Evolutionary conservation across 2,113 vertebrate genomes (phyloP).

Genomic region (Rhinolophus sinicus): DNA sequence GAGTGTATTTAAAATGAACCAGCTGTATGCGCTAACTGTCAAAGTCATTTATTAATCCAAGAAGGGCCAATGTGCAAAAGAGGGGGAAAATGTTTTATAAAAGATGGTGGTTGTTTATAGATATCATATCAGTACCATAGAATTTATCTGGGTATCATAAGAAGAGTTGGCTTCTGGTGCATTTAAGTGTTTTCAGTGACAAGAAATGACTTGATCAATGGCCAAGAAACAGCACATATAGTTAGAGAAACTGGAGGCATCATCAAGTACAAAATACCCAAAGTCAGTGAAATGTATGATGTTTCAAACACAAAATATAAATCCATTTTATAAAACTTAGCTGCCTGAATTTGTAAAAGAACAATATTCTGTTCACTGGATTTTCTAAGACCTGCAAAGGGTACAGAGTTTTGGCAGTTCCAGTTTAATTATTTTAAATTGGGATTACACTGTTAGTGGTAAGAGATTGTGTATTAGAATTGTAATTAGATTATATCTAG

Average conservation of each 20-base stretch:
- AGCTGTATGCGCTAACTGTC: background rate
- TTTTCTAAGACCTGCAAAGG: background rate
- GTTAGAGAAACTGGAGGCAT: background rate
- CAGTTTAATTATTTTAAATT: background rate
- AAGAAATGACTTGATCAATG: background rate
- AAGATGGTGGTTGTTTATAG: background rate
- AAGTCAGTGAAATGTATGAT: background rate
- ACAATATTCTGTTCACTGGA: background rate
- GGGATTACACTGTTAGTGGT: background rate
- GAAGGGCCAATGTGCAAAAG: background rate
- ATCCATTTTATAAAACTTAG: slow-evolving; percentile 2
- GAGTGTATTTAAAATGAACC: background rate
- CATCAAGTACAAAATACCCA: background rate
- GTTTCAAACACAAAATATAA: background rate
- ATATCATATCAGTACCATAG: background rate
- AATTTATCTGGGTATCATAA: background rate
- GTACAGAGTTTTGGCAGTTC: background rate
- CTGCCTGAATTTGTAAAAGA: background rate
- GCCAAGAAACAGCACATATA: background rate
- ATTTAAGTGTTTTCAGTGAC: background rate
- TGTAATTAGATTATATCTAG: background rate
- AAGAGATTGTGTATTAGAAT: background rate
- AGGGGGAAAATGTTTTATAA: background rate
- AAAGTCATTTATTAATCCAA: background rate
- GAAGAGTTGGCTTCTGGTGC: background rate